Percentiles rank a stretch among this genome's conserved stretches.
phyloP scores from a whole-genome alignment of 2,113 vertebrate genomes.

The Seriola rivoliana region DNA sequence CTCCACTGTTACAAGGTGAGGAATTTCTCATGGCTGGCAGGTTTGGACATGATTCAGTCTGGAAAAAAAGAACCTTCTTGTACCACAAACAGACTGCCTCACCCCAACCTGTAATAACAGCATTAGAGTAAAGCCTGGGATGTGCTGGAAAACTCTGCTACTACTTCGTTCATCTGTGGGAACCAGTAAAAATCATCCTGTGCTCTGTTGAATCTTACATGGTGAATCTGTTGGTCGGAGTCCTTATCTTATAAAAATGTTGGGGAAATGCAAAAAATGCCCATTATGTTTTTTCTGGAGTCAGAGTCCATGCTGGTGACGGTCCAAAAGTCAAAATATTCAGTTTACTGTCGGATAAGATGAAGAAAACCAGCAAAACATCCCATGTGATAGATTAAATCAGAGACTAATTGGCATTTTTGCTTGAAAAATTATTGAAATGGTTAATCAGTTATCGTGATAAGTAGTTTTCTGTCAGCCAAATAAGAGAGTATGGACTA shows the following conservation, averaged over 20 bases:
- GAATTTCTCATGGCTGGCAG: constrained; percentile 60
- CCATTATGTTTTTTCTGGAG: no score
- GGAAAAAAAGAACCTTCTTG: neutral
- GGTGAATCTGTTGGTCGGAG: neutral
- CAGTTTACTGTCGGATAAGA: no score
- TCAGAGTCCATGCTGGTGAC: no score
- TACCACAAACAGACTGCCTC: constrained; percentile 30
- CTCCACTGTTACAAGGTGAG: constrained; percentile 26
- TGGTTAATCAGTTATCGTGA: no score
- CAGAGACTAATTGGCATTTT: no score
- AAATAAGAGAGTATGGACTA: no score
- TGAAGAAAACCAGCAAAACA: no score
- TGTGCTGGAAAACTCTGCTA: neutral
- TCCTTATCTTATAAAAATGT: neutral
- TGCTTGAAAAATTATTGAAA: no score
- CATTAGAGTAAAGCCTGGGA: constrained; percentile 27
- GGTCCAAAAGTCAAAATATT: no score
- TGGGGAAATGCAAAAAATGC: no score
- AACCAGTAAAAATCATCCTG: neutral
- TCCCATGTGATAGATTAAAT: no score
- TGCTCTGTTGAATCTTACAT: neutral
- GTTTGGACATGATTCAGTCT: constrained; percentile 48
- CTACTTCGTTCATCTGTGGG: neutral
- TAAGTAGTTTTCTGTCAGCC: no score
- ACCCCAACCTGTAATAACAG: constrained; percentile 38